Conservation (phyloP, 2,797 vertebrate genomes). For the Propithecus deckenii region DNA sequence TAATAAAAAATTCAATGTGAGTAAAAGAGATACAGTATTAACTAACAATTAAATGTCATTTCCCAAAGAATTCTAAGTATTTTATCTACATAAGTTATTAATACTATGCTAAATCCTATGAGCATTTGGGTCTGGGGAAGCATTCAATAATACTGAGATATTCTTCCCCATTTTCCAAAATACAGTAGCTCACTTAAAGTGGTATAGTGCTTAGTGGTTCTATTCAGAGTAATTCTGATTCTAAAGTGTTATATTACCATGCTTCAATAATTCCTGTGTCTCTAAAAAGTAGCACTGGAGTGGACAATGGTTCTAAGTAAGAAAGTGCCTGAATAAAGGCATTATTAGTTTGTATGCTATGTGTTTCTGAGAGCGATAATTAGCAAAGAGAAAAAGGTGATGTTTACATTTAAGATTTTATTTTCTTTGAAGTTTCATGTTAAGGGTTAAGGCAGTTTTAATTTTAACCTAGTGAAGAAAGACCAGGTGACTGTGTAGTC, state of each 20-base stretch:
- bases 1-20: background rate
- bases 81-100: constrained; percentile 5
- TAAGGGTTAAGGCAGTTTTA: constrained; percentile 10
- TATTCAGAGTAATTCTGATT: background rate
- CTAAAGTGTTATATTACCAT: background rate
- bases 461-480: constrained; percentile 2
- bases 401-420: background rate
- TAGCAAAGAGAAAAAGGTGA: background rate
- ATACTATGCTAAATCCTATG: background rate
- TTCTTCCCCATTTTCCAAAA: background rate
- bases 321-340: background rate
- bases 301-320: background rate
- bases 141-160: background rate
- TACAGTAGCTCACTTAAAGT: background rate
- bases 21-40: background rate
- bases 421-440: background rate
- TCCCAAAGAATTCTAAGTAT: constrained; percentile 22
- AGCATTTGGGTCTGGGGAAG: background rate
- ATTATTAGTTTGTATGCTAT: background rate
- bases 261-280: background rate
- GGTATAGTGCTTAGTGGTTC: background rate
- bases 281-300: background rate
- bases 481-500: background rate
- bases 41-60: background rate
- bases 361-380: background rate